These are phyloP conservation scores for Hephaestus fuliginosus DNA, from an alignment of 2,797 vertebrate genomes.

Conservation along the genomic window DNA sequence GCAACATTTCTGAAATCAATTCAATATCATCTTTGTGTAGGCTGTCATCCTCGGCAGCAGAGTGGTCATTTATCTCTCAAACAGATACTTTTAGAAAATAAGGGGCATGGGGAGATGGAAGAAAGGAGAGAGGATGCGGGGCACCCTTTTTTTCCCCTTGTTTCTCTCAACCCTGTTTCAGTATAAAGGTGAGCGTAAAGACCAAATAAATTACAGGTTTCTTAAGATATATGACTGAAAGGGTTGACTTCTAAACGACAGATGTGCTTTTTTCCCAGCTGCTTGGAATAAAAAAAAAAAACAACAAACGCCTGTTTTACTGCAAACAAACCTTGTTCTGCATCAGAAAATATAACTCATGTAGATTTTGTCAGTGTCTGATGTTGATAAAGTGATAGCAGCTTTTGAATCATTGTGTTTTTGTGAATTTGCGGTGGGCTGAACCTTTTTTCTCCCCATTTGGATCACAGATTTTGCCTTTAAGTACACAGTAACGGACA, in stretches of 20 bases:
- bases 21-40: conserved; percentile 94
- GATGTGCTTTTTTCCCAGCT: conserved; percentile 13
- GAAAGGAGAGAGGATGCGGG: conserved; percentile 73
- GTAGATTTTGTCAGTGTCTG: background rate
- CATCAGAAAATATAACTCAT: background rate
- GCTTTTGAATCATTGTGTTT: conserved; percentile 10
- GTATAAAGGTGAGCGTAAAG: conserved; percentile 46
- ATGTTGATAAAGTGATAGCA: conserved; percentile 6
- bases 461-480: conserved; percentile 25
- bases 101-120: conserved; percentile 70
- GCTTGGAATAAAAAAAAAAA: conserved; percentile 1
- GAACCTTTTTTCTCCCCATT: conserved; percentile 14
- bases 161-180: conserved; percentile 55
- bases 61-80: conserved; percentile 89
- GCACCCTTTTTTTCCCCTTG: conserved; percentile 50
- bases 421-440: background rate
- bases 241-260: conserved; percentile 1
- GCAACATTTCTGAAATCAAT: conserved; percentile 94
- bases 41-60: conserved; percentile 87
- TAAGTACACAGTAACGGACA: conserved; percentile 28
- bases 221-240: conserved; percentile 17
- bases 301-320: background rate
- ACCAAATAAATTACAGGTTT: conserved; percentile 32
- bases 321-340: conserved; percentile 6
- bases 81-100: conserved; percentile 89